Evolutionary conservation across 2,113 vertebrate genomes (phyloP).

Genomic region (Triplophysa rosa): DNA sequence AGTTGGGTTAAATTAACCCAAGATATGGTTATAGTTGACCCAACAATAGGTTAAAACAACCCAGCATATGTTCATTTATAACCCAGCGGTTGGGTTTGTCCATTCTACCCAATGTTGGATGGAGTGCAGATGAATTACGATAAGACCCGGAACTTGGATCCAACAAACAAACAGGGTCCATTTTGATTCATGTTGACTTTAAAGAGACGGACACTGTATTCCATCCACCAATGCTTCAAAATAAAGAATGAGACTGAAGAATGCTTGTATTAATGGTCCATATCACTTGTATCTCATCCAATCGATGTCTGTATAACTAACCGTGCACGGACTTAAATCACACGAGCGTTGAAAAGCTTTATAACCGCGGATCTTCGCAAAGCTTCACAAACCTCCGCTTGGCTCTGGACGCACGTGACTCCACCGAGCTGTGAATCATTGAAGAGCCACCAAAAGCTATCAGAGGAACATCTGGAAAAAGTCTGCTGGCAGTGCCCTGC

Average conservation of each 20-base stretch:
- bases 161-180: background rate
- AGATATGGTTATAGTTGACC: no score
- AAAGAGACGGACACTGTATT: background rate
- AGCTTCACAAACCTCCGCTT: slow-evolving; percentile 7
- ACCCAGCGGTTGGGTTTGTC: no score
- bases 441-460: slow-evolving; percentile 23
- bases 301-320: background rate
- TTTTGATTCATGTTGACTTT: background rate
- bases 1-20: no score
- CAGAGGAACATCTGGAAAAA: slow-evolving; percentile 27
- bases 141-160: background rate
- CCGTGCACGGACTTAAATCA: background rate
- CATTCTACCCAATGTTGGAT: no score
- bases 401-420: background rate
- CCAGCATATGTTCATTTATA: no score
- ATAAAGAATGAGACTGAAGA: background rate
- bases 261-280: background rate
- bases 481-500: slow-evolving; percentile 58
- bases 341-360: background rate
- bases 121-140: background rate
- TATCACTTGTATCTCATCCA: background rate
- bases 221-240: background rate
- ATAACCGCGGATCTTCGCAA: background rate
- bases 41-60: no score
- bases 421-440: background rate